Conservation (phyloP, 2,797 vertebrate species). For the Galago senegalensis region DNA sequence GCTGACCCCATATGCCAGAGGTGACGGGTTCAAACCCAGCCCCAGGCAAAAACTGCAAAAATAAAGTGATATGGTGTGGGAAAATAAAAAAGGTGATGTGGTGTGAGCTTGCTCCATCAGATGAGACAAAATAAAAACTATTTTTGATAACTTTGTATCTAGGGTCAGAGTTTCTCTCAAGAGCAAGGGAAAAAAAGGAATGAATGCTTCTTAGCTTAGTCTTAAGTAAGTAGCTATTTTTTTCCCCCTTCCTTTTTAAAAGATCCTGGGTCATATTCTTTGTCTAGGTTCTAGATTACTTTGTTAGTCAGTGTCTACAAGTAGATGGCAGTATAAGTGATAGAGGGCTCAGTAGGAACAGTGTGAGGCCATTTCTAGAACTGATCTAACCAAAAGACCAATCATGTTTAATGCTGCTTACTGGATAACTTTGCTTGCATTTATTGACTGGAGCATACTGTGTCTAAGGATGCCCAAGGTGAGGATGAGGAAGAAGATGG, state of each 20-base stretch:
- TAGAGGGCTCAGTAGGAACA: constrained; percentile 74
- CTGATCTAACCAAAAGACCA: constrained; percentile 65
- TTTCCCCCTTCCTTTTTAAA: constrained; percentile 75
- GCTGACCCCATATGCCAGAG: too few relatives aligned
- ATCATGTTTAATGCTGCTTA: constrained; percentile 71
- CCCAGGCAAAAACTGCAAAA: too few relatives aligned
- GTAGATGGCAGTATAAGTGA: constrained; percentile 75
- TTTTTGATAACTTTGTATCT: constrained; percentile 86
- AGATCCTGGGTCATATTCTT: constrained; percentile 81
- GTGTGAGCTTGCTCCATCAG: constrained; percentile 81
- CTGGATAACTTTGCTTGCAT: constrained; percentile 72
- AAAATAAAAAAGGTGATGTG: constrained; percentile 18
- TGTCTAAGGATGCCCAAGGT: constrained; percentile 91
- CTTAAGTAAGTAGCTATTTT: constrained; percentile 85
- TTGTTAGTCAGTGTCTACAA: constrained; percentile 64
- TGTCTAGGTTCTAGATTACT: constrained; percentile 76
- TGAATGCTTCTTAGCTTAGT: constrained; percentile 84
- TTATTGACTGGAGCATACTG: constrained; percentile 74
- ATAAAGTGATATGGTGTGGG: constrained; percentile 69
- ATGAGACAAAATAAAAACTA: constrained; percentile 81
- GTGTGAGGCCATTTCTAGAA: constrained; percentile 76
- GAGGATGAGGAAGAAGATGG: constrained; percentile 96
- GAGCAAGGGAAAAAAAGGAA: constrained; percentile 85
- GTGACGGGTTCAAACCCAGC: too few relatives aligned
- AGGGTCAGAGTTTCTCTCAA: constrained; percentile 85